Evolutionary conservation across 2,113 vertebrate species (phyloP).

Genomic region (Casuarius casuarius): DNA sequence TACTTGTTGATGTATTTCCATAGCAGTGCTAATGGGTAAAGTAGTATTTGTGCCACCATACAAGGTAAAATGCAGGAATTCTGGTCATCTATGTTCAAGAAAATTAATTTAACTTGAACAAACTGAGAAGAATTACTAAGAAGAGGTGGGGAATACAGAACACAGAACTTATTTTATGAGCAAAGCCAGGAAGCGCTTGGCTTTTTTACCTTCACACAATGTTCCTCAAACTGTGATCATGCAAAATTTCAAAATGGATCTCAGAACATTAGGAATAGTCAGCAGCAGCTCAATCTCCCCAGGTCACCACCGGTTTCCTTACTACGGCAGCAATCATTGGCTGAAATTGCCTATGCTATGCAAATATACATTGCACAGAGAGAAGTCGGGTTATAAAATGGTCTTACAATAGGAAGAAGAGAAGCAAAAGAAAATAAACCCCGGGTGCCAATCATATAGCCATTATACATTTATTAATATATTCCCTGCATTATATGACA

Average conservation of each 20-base stretch:
- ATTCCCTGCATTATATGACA: background rate
- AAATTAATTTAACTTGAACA: background rate
- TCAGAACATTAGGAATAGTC: background rate
- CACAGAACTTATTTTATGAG: background rate
- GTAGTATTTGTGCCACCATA: background rate
- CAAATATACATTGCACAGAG: background rate
- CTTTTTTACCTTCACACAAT: background rate
- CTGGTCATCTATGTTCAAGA: background rate
- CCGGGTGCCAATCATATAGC: fast-evolving
- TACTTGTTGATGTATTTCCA: background rate
- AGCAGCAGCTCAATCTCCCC: background rate
- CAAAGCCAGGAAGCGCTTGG: background rate
- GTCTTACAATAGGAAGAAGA: background rate
- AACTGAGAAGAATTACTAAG: background rate
- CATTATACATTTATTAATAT: background rate
- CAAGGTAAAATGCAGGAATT: background rate
- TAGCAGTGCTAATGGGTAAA: background rate
- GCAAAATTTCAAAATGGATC: background rate
- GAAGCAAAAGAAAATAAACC: background rate
- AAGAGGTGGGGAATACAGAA: background rate
- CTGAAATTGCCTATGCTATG: background rate
- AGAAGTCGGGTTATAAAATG: background rate
- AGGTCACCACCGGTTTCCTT: background rate
- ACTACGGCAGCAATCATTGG: background rate
- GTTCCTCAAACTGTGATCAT: background rate